These are phyloP conservation scores for Tadarida brasiliensis DNA, from an alignment of 2,797 vertebrate species.

Conservation along the genomic window DNA sequence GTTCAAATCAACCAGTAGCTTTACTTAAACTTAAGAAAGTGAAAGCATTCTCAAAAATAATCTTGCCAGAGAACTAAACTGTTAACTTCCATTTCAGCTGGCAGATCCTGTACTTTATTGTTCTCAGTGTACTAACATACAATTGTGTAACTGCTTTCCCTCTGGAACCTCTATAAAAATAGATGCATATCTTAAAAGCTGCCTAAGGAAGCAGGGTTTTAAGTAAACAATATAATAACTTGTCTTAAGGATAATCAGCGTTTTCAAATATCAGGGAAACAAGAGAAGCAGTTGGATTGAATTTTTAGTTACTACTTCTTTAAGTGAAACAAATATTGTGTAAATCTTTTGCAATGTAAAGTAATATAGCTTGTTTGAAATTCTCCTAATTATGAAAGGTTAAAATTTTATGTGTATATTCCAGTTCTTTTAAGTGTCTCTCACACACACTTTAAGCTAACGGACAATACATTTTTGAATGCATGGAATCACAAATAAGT, in stretches of 20 bases:
- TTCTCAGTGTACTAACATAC: slow-evolving; percentile 65
- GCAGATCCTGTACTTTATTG: slow-evolving; percentile 68
- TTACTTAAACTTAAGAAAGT: slow-evolving; percentile 53
- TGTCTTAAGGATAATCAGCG: slow-evolving; percentile 64
- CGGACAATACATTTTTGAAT: slow-evolving; percentile 73
- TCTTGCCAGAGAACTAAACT: slow-evolving; percentile 68
- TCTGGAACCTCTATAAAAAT: slow-evolving; percentile 78
- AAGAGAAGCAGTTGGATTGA: slow-evolving; percentile 57
- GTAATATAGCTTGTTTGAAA: slow-evolving; percentile 77
- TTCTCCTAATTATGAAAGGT: slow-evolving; percentile 74
- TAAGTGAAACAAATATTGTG: slow-evolving; percentile 68
- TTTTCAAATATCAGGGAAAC: slow-evolving; percentile 74
- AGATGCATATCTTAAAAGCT: slow-evolving; percentile 66
- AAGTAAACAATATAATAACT: slow-evolving; percentile 72
- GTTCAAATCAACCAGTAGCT: slow-evolving; percentile 17
- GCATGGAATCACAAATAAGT: slow-evolving; percentile 78
- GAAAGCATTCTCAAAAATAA: slow-evolving; percentile 58
- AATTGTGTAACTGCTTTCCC: slow-evolving; percentile 66
- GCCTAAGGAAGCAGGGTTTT: slow-evolving; percentile 72
- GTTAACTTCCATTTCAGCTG: slow-evolving; percentile 71
- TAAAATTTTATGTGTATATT: slow-evolving; percentile 59
- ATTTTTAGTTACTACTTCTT: slow-evolving; percentile 74
- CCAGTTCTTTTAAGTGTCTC: slow-evolving; percentile 58
- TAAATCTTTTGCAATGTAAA: slow-evolving; percentile 75
- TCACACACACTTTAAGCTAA: slow-evolving; percentile 76